A percentile compares a stretch with the other conserved stretches of the same genome.
These are phyloP conservation scores for Noturus placidus DNA, from an alignment of 2,113 vertebrate genomes.

Conservation along the genomic window DNA sequence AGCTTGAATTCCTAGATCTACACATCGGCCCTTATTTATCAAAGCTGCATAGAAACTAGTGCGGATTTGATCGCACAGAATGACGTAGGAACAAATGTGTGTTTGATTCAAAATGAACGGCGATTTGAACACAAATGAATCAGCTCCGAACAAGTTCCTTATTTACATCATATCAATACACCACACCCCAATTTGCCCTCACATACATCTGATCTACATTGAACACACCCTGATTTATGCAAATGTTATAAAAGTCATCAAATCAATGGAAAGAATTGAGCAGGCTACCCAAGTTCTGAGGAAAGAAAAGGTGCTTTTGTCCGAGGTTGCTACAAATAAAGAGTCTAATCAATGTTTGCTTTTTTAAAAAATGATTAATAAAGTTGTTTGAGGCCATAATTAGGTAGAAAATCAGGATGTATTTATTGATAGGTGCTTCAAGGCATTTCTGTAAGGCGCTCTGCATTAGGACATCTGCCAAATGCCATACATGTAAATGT, in stretches of 20 bases:
- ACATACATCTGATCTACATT: neutral
- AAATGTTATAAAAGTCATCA: neutral
- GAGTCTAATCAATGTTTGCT: neutral
- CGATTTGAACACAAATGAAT: neutral
- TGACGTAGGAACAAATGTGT: neutral
- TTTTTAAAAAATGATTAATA: neutral
- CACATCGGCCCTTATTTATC: neutral
- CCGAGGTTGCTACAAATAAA: neutral
- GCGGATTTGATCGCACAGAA: neutral
- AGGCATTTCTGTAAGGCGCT: too few species aligned
- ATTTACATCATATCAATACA: neutral
- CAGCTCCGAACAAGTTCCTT: neutral
- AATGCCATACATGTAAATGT: too few species aligned
- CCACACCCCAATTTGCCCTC: neutral
- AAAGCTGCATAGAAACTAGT: neutral
- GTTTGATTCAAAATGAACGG: neutral
- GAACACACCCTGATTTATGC: neutral
- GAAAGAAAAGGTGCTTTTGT: neutral
- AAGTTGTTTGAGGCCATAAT: neutral
- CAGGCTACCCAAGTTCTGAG: too few species aligned
- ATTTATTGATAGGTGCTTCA: too few species aligned
- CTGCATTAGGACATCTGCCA: too few species aligned
- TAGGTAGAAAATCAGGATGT: neutral
- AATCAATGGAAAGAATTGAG: neutral
- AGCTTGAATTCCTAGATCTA: neutral